phyloP scores from a whole-genome alignment of 2,113 vertebrate species.

The Chloroceryle aenea region DNA sequence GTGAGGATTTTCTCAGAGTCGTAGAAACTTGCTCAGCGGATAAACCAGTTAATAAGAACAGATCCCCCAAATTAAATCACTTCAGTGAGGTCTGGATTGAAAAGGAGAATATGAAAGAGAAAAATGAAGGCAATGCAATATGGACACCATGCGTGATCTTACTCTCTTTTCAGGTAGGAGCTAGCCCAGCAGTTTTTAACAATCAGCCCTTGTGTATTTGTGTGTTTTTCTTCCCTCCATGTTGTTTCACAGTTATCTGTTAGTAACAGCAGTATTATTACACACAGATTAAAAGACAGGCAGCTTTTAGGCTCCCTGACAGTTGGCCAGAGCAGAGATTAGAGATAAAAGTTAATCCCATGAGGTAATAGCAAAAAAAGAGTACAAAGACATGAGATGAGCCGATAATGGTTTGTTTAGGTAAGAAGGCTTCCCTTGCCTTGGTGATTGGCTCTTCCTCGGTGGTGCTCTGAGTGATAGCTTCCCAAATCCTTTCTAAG shows the following conservation, averaged over 20 bases:
- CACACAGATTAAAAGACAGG: constrained; percentile 68
- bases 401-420: constrained; percentile 65
- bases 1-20: not conserved
- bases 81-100: not conserved
- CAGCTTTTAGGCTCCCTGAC: constrained; percentile 66
- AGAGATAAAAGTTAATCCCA: constrained; percentile 70
- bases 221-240: constrained; percentile 48
- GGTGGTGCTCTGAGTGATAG: constrained; percentile 23
- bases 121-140: not conserved
- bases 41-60: not conserved
- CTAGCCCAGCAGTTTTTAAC: constrained; percentile 1
- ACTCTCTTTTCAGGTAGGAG: constrained; percentile 33
- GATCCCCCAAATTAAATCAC: not conserved
- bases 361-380: constrained; percentile 71
- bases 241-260: constrained; percentile 68
- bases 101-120: not conserved
- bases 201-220: not conserved
- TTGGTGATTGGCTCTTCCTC: constrained; percentile 31
- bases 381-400: constrained; percentile 73
- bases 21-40: not conserved
- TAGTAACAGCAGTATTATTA: constrained; percentile 66
- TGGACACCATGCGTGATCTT: not conserved
- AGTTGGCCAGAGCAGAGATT: constrained; percentile 72
- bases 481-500: constrained; percentile 52
- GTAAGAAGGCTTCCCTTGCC: constrained; percentile 49